Conservation (phyloP, 1,140 invertebrate genomes). For the Drosophila yakuba region DNA sequence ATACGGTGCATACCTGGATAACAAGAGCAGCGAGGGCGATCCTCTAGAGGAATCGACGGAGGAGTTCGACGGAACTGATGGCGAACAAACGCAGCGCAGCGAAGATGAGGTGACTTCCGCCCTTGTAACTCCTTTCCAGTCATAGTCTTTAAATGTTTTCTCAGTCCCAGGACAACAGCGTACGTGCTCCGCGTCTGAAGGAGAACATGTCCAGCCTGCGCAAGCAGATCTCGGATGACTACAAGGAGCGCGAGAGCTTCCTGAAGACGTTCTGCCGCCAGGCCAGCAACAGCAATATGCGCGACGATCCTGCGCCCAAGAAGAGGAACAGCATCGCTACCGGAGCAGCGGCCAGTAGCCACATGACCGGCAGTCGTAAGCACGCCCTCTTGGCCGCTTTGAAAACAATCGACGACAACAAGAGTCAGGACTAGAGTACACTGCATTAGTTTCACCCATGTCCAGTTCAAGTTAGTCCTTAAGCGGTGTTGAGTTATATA, state of each 20-base stretch:
- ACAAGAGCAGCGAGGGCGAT: slow-evolving; percentile 39
- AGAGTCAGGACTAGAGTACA: slow-evolving; percentile 66
- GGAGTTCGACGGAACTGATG: slow-evolving; percentile 56
- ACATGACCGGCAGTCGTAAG: slow-evolving; percentile 84
- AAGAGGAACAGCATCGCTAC: slow-evolving; percentile 72
- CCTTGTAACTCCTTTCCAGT: not conserved
- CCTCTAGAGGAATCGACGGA: slow-evolving; percentile 33
- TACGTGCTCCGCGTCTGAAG: slow-evolving; percentile 55
- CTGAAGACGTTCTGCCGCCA: slow-evolving; percentile 78
- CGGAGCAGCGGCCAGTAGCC: slow-evolving; percentile 61
- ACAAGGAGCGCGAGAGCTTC: slow-evolving; percentile 78
- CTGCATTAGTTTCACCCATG: slow-evolving; percentile 23
- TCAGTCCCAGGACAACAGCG: not conserved
- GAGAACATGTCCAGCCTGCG: slow-evolving; percentile 72
- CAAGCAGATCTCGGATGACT: slow-evolving; percentile 78
- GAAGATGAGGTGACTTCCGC: slow-evolving; percentile 33
- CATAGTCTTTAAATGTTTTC: not conserved
- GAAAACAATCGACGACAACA: slow-evolving; percentile 87
- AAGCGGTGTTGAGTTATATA: slow-evolving; percentile 73
- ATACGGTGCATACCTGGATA: slow-evolving; percentile 50
- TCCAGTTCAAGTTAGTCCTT: slow-evolving; percentile 49
- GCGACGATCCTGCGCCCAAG: slow-evolving; percentile 63
- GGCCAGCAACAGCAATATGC: slow-evolving; percentile 54
- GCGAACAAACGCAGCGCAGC: slow-evolving; percentile 16
- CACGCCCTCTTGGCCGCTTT: slow-evolving; percentile 87